Evolutionary conservation across 1,140 invertebrate genomes (phyloP).

Genomic region (Protaetia brevitarsis): DNA sequence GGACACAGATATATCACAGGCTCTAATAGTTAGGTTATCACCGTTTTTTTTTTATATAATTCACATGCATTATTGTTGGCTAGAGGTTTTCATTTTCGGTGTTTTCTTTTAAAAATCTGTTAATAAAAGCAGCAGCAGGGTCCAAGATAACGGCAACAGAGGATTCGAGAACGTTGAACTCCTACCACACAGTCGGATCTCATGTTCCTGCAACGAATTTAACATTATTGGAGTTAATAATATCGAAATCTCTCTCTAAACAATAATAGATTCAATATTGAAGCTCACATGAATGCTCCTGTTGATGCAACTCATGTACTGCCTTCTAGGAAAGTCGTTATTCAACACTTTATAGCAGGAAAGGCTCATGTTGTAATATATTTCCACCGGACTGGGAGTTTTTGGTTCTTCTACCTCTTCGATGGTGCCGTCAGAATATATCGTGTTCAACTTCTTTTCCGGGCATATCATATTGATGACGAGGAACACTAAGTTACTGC

Average conservation of each 20-base stretch:
- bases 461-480: slow-evolving; percentile 71
- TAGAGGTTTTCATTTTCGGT: neutral
- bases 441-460: slow-evolving; percentile 31
- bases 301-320: slow-evolving; percentile 48
- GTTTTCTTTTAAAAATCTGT: slow-evolving; percentile 1
- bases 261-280: slow-evolving; percentile 11
- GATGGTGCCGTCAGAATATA: slow-evolving; percentile 5
- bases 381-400: slow-evolving; percentile 39
- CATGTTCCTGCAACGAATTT: slow-evolving; percentile 41
- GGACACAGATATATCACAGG: too few species aligned
- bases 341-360: slow-evolving; percentile 46
- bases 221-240: too few species aligned
- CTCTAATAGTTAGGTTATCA: neutral
- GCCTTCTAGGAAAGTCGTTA: slow-evolving; percentile 40
- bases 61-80: neutral
- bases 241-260: slow-evolving; percentile 6
- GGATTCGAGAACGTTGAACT: slow-evolving; percentile 22
- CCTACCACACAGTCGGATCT: slow-evolving; percentile 42
- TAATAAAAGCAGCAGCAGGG: neutral
- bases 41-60: neutral
- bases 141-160: neutral
- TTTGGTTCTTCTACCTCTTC: slow-evolving; percentile 26
- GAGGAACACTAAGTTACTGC: slow-evolving; percentile 80
- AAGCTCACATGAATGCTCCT: slow-evolving; percentile 42
- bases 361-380: slow-evolving; percentile 45